Base-by-base conservation (phyloP, 64 coral and sea anemone genomes). In the Acropora yongei region DNA sequence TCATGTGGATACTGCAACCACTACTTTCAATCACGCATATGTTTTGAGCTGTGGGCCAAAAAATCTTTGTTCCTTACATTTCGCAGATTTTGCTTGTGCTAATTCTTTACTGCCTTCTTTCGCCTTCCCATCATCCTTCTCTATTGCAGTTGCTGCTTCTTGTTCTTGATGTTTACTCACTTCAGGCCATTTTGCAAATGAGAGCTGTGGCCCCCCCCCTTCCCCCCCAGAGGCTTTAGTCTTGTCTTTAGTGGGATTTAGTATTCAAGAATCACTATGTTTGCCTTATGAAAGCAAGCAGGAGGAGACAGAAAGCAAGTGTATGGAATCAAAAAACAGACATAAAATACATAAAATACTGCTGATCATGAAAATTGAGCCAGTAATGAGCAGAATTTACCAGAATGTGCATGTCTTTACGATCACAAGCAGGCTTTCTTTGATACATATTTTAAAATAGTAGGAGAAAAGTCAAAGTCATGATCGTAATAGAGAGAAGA, bases 181-280 rank as follows among this genome's bases (percentile, higher is more conserved):
- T 63, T 63, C 2, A 12, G 58, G 58, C 10, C 58, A 3, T 63
- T 63, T 63, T 63, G 58, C 2, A 63, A 63, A 63, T 63, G 4
- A 63, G 76, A 47, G 45, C 46, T 47, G 9, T 13, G 76, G 47
- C 30, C 30, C 30, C 30, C 30, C 30, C 30, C 30, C 49, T 47
- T 10, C 44, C 76, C 76, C 76, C 44, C 42, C 17, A 80, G 49
- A 50, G 78, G 18, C 78, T 80, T 80, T 41, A 57, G 50, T 57
- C 58, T 63, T 3, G 9, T 63, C 58, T 63, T 78, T 3, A 16
- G 44, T 78, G 45, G 76, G 45, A 78, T 48, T 49, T 78, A 78
- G 50, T 78, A n/a, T 46, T 74, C 71, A 74, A 74, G 43, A 77
- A 77, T 77, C 48, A 77, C 75, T 44, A 77, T 78, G 76, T 78